A percentile compares a stretch with the other conserved stretches of the same genome.
Conservation (phyloP, 2,797 vertebrate species). For the Tiaroga cobitis region DNA sequence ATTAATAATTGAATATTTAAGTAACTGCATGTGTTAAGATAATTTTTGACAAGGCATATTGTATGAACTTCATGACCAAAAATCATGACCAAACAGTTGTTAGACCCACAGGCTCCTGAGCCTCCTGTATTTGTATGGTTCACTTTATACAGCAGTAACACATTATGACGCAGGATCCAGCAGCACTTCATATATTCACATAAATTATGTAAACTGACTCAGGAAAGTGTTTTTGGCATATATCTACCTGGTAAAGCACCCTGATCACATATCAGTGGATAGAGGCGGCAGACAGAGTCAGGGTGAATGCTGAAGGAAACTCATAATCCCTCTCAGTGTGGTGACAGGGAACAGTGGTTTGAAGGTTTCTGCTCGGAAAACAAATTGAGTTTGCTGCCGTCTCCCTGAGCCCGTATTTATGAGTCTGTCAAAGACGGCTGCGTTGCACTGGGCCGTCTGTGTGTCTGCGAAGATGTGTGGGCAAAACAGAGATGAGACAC, state of each 20-base stretch:
- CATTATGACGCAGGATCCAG: neutral
- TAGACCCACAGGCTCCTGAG: neutral
- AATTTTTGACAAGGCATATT: neutral
- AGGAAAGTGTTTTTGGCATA: slow-evolving; percentile 7
- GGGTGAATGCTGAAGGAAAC: slow-evolving; percentile 32
- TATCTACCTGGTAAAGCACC: slow-evolving; percentile 26
- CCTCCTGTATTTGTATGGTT: neutral
- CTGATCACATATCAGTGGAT: slow-evolving; percentile 42
- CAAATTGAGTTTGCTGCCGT: slow-evolving; percentile 60
- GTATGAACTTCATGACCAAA: neutral
- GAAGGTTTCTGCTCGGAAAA: slow-evolving; percentile 60
- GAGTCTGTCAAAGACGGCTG: slow-evolving; percentile 56
- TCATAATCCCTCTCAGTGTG: slow-evolving; percentile 49
- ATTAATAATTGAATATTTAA: neutral
- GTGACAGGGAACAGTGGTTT: slow-evolving; percentile 60
- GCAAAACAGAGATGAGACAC: slow-evolving; percentile 51
- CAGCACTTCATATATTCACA: neutral
- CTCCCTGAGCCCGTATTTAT: slow-evolving; percentile 60
- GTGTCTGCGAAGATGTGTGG: slow-evolving; percentile 50
- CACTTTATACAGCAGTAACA: neutral
- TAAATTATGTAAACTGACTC: slow-evolving; percentile 15
- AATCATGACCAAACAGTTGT: neutral
- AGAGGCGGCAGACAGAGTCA: slow-evolving; percentile 7
- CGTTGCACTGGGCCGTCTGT: slow-evolving; percentile 48
- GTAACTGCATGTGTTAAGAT: neutral